Evolutionary conservation across 2,888 invertebrate species (phyloP).

Genomic region (Pasiphila rectangulata): DNA sequence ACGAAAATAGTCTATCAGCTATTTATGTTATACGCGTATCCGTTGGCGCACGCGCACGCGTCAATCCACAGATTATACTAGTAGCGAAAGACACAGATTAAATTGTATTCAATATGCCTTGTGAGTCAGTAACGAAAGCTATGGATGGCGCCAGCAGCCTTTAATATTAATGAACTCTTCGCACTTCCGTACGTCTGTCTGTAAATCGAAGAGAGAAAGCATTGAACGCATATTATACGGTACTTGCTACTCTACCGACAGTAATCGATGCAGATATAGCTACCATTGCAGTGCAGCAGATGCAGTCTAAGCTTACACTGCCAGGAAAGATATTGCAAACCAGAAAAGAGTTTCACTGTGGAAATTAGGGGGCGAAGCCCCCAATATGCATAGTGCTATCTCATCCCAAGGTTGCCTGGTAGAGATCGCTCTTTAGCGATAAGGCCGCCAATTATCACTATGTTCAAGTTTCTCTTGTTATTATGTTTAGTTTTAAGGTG

Average conservation of each 20-base stretch:
- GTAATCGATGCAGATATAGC: not conserved
- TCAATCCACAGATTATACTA: conserved; percentile 20
- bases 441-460: no score
- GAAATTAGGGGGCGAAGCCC: no score
- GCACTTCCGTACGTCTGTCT: conserved; percentile 16
- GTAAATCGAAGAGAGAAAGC: conserved; percentile 8
- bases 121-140: conserved; percentile 40
- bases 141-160: conserved; percentile 47
- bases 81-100: conserved; percentile 18
- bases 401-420: no score
- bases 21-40: conserved; percentile 74
- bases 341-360: not conserved
- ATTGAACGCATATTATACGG: conserved; percentile 3
- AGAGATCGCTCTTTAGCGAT: no score
- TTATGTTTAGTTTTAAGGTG: no score
- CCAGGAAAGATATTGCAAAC: not conserved
- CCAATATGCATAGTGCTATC: no score
- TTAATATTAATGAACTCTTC: conserved; percentile 31
- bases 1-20: conserved; percentile 71
- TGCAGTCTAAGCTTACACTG: not conserved
- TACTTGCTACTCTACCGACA: not conserved
- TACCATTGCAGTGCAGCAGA: not conserved
- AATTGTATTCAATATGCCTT: conserved; percentile 26
- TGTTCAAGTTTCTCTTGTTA: no score
- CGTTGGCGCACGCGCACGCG: conserved; percentile 68